Base-by-base conservation (phyloP, 1,140 invertebrate species). In the Rhizoglyphus robini region DNA sequence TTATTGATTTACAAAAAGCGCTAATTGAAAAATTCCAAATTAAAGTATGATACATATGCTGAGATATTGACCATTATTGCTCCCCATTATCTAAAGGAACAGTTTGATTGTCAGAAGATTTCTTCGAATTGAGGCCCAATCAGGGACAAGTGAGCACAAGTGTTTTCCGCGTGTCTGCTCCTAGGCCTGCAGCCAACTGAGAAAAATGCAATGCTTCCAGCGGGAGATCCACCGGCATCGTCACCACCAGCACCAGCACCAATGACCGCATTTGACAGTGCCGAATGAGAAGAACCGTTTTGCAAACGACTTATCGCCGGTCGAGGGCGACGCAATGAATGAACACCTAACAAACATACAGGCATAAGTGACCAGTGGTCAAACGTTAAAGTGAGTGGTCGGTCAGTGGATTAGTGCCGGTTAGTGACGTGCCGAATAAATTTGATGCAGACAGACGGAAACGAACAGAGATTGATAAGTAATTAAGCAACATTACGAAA, bases 221-320 rank as follows among this genome's bases (percentile, higher is more conserved):
- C n/a, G n/a, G n/a, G n/a, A n/a, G n/a, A n/a, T 11, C 36, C 36
- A 41, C 18, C 36, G 18, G 8, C 36, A 41, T 41, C 36, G 18
- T 18, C 51, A 54, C 20, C 51, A 54, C 51, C 51, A 54, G 8
- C 51, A 54, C 51, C 31, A 32, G 8, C 51, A 54, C 51, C 51
- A n/a, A n/a, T n/a, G n/a, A n/a, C n/a, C n/a, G n/a, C n/a, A n/a
- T n/a, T n/a, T n/a, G n/a, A n/a, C n/a, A n/a, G n/a, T n/a, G n/a
- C n/a, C n/a, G n/a, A n/a, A n/a, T n/a, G n/a, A n/a, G n/a, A n/a
- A n/a, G n/a, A n/a, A n/a, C n/a, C n/a, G n/a, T n/a, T n/a, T n/a
- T n/a, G n/a, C n/a, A n/a, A n/a, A n/a, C n/a, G n/a, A 41, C 18
- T 41, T 41, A 41, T 41, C 8, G 18, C 36, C 36, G 36, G 18